Percentiles rank a stretch among this genome's conserved stretches.
Conservation (phyloP, 1,140 invertebrate genomes). For the Centruroides vittatus region DNA sequence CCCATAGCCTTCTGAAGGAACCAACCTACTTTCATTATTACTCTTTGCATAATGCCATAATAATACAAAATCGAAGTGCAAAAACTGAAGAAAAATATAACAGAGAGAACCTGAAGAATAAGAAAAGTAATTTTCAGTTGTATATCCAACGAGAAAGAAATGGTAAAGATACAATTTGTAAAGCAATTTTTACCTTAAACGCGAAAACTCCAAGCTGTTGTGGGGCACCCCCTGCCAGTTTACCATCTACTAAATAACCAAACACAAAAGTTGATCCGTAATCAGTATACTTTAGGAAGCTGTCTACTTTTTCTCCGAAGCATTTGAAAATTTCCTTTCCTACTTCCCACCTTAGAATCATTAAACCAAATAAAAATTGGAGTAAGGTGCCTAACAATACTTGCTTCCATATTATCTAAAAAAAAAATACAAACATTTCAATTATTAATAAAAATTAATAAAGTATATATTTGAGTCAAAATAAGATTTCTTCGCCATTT, state of each 20-base stretch:
- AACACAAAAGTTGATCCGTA: constrained; percentile 74
- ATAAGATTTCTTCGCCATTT: no score
- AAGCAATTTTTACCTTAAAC: constrained; percentile 48
- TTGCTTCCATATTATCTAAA: constrained; percentile 54
- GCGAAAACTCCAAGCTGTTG: constrained; percentile 44
- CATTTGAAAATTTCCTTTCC: constrained; percentile 65
- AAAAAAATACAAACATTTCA: not conserved
- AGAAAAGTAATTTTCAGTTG: no score
- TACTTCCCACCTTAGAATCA: constrained; percentile 67
- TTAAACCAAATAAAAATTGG: constrained; percentile 71
- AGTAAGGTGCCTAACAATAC: constrained; percentile 63
- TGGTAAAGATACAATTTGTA: constrained; percentile 1
- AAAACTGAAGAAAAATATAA: constrained; percentile 85
- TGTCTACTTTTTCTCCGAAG: constrained; percentile 49
- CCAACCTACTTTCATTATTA: constrained; percentile 70
- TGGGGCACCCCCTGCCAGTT: constrained; percentile 20
- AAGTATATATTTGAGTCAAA: not conserved
- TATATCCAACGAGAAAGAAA: not conserved
- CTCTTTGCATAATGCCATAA: constrained; percentile 67
- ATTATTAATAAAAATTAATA: not conserved
- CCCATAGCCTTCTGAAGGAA: constrained; percentile 52
- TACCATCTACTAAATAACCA: constrained; percentile 47
- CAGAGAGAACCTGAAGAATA: constrained; percentile 41
- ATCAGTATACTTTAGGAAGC: constrained; percentile 62
- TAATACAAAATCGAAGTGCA: constrained; percentile 75